phyloP scores from a whole-genome alignment of 2,888 invertebrate species.

The Tribolium freemani region DNA sequence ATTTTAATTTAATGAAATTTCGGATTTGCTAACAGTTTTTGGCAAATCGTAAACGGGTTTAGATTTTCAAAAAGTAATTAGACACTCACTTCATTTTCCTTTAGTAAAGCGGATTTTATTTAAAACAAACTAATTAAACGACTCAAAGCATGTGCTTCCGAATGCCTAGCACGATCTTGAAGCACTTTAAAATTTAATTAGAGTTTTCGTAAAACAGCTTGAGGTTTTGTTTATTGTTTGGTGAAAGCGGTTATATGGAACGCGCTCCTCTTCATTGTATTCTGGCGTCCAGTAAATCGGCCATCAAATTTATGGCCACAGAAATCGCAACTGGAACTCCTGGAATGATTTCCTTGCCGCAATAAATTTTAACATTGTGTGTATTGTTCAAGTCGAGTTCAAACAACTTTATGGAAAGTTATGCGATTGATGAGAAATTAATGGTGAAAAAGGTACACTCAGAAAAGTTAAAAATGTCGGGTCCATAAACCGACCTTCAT shows the following conservation, averaged over 20 bases:
- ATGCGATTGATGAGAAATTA: constrained; percentile 8
- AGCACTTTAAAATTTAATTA: constrained; percentile 28
- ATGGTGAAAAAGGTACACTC: not conserved
- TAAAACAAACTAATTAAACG: constrained; percentile 27
- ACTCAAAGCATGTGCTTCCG: constrained; percentile 14
- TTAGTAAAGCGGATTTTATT: not conserved
- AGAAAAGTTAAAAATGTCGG: no score
- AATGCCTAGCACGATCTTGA: constrained; percentile 13
- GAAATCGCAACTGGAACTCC: constrained; percentile 36
- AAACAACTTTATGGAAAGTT: constrained; percentile 21
- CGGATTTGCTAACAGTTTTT: not conserved
- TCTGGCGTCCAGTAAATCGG: constrained; percentile 27
- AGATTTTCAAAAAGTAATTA: not conserved
- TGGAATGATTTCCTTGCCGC: constrained; percentile 34
- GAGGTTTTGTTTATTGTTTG: constrained; percentile 26
- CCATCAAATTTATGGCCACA: constrained; percentile 29
- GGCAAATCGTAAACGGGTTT: not conserved
- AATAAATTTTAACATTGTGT: constrained; percentile 30
- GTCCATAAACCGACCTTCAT: no score
- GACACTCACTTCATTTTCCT: not conserved
- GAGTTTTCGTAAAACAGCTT: constrained; percentile 18
- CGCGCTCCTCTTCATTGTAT: constrained; percentile 9
- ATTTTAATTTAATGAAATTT: constrained; percentile 15
- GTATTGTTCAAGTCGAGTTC: constrained; percentile 16
- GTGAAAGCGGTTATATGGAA: constrained; percentile 3